Evolutionary conservation across 2,113 vertebrate species (phyloP).

Genomic region (Notothenia coriiceps): DNA sequence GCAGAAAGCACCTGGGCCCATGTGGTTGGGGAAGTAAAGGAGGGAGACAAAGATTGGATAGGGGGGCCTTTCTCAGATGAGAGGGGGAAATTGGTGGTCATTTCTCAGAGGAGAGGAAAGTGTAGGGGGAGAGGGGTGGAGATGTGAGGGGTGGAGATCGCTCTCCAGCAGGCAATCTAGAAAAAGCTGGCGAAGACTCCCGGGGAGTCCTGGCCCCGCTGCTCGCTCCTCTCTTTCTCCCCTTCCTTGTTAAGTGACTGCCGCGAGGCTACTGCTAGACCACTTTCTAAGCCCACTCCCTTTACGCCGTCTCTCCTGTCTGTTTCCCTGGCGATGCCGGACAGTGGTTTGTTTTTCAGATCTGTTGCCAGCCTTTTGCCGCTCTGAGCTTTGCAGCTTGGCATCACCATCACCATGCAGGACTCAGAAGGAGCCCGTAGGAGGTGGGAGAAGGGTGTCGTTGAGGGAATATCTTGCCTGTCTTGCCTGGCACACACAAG

Average conservation of each 20-base stretch:
- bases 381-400: slow-evolving; percentile 10
- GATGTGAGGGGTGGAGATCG: slow-evolving; percentile 39
- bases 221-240: slow-evolving; percentile 35
- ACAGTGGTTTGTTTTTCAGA: slow-evolving; percentile 30
- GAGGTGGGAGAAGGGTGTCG: slow-evolving; percentile 18
- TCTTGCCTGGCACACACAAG: slow-evolving; percentile 24
- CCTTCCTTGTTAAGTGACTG: slow-evolving; percentile 59
- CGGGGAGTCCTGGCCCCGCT: slow-evolving; percentile 40
- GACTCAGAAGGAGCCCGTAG: slow-evolving; percentile 24
- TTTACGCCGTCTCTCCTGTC: slow-evolving; percentile 15
- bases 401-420: slow-evolving; percentile 22
- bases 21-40: slow-evolving; percentile 23
- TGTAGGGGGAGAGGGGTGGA: slow-evolving; percentile 11
- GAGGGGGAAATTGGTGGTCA: slow-evolving; percentile 49
- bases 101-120: slow-evolving; percentile 66
- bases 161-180: slow-evolving; percentile 59
- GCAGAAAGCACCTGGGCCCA: slow-evolving; percentile 45
- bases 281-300: slow-evolving; percentile 30
- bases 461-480: slow-evolving; percentile 18
- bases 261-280: slow-evolving; percentile 47
- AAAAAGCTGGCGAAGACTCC: slow-evolving; percentile 46
- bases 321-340: slow-evolving; percentile 7
- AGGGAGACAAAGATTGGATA: slow-evolving; percentile 27
- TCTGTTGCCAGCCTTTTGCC: slow-evolving; percentile 35
- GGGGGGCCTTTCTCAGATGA: slow-evolving; percentile 42